phyloP scores from a whole-genome alignment of 2,797 vertebrate species.

The Macrochelys suwanniensis region DNA sequence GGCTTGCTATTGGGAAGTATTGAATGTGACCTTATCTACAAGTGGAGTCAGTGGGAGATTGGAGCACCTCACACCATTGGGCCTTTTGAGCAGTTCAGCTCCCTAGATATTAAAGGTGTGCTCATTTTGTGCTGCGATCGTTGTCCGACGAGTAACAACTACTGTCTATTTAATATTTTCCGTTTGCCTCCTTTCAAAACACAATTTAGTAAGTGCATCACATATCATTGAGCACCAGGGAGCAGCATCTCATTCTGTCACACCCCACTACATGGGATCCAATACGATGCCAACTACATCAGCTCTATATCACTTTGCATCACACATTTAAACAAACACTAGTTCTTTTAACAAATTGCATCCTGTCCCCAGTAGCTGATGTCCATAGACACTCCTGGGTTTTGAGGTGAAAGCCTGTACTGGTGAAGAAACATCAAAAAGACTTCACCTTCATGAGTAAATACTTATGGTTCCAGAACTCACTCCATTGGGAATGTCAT shows the following conservation, averaged over 20 bases:
- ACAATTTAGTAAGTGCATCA: background rate
- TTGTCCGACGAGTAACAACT: background rate
- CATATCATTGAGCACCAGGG: background rate
- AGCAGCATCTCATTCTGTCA: background rate
- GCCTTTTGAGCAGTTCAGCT: background rate
- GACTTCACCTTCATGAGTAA: background rate
- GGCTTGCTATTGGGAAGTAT: conserved; percentile 2
- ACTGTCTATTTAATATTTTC: background rate
- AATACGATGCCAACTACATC: background rate
- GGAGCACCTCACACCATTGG: background rate
- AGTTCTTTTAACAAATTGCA: background rate
- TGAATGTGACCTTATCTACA: conserved; percentile 42
- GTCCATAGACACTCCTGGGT: background rate
- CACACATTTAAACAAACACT: background rate
- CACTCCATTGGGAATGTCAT: background rate
- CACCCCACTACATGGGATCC: background rate
- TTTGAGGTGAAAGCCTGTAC: background rate
- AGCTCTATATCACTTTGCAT: background rate
- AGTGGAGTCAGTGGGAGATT: conserved; percentile 51
- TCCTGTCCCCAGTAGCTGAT: background rate
- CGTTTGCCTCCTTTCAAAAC: background rate
- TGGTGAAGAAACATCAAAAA: background rate
- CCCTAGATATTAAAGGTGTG: background rate
- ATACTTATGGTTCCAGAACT: background rate
- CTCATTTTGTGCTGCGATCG: background rate